A percentile compares a stretch with the other conserved stretches of the same genome.
Evolutionary conservation across 1,140 invertebrate genomes (phyloP).

Genomic region (Ooceraea biroi): DNA sequence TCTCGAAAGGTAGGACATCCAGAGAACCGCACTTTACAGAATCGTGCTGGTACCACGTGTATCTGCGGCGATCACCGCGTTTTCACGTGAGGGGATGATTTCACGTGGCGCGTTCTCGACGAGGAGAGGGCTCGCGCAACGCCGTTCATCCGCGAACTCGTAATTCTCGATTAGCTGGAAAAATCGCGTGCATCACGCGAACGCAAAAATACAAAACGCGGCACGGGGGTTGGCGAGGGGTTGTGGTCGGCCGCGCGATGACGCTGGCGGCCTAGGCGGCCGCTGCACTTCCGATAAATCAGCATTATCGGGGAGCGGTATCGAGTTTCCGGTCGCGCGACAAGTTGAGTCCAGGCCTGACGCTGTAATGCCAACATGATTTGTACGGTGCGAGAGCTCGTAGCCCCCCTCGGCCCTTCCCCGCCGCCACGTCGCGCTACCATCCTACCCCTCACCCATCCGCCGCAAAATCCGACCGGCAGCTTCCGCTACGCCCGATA

Average conservation of each 20-base stretch:
- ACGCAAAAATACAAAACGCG: slow-evolving; percentile 74
- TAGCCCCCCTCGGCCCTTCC: slow-evolving; percentile 67
- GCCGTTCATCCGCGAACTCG: slow-evolving; percentile 42
- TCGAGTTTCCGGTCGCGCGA: slow-evolving; percentile 82
- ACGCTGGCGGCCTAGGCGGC: slow-evolving; percentile 47
- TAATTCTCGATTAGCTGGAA: slow-evolving; percentile 68
- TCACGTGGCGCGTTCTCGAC: slow-evolving; percentile 11
- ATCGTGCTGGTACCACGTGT: background rate
- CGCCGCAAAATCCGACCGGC: slow-evolving; percentile 62
- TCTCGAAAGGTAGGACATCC: slow-evolving; percentile 92
- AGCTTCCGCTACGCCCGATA: slow-evolving; percentile 38
- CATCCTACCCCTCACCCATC: slow-evolving; percentile 31
- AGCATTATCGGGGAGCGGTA: slow-evolving; percentile 82
- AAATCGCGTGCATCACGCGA: slow-evolving; percentile 64
- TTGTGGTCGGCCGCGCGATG: slow-evolving; percentile 21
- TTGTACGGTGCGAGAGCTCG: slow-evolving; percentile 82
- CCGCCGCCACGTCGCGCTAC: slow-evolving; percentile 69
- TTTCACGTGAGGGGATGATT: slow-evolving; percentile 14
- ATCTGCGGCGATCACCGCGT: no score
- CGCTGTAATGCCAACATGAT: slow-evolving; percentile 85
- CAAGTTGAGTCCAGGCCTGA: slow-evolving; percentile 83
- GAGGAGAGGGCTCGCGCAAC: background rate
- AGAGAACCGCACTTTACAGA: background rate
- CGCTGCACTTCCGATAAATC: slow-evolving; percentile 84
- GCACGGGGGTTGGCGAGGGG: background rate